Base-by-base conservation (phyloP, 30 jellyfish, hydroid and myxozoan genomes). In the Rhopilema esculentum region DNA sequence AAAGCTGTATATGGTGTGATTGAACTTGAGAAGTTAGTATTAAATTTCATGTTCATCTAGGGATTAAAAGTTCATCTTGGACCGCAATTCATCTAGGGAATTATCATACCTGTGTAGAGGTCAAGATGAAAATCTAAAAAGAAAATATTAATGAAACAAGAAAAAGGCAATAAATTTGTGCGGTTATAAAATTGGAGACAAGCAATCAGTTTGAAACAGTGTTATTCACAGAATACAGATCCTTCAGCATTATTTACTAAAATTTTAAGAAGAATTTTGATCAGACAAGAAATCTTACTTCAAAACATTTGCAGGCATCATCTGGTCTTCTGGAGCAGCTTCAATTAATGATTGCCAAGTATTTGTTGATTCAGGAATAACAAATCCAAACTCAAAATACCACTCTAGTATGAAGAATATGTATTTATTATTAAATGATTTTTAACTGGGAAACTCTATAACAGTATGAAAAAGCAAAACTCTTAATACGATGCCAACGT, bases 241-340 rank as follows among this genome's bases (percentile, higher is more conserved):
- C 17, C 21, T 6, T 63, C 4, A 12, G 1, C 7, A 63, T 63
- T 63, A 63, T 1, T 12, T 16, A 7, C 72, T 16, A 51, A 9
- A 9, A 9, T 15, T 19, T 15, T 9, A 9, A 51, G 19, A 15
- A 19, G 17, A 51, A 63, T 6, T 19, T 17, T 63, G 27, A 63
- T 4, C 72, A 7, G 7, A 24, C n/a, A 63, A 63, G 17, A 63
- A 8, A 7, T 49, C 93, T 31, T 83, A 94, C 98, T 94, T 94
- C 80, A 94, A 80, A 15, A 94, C 98, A 80, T 77, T 94, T 23
- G 98, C 98, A 12, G 98, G 98, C 98, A 94, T 87, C 98, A 94
- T 94, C 79, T 94, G 97, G 48, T 90, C 91, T 31, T 95, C 88
- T n/a, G 98, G 97, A 8, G 98, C 98, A 25, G 98, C 98, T 82